A percentile compares a stretch with the other conserved stretches of the same genome.
Evolutionary conservation across 2,797 vertebrate genomes (phyloP).

Genomic region (Tauraco hartlaubi): DNA sequence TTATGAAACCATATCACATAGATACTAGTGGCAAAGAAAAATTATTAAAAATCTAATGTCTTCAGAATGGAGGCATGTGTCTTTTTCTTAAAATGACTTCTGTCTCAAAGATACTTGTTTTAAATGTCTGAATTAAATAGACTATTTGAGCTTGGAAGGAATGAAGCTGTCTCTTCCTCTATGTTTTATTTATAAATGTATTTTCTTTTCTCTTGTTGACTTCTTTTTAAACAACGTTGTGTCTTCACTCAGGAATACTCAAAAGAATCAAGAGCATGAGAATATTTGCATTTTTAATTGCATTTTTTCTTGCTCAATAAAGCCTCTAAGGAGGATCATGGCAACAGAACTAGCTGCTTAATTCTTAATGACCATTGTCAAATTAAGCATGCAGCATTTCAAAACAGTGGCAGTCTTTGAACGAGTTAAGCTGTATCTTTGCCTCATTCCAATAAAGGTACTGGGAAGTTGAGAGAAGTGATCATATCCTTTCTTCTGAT

Average conservation of each 20-base stretch:
- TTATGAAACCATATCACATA: neutral
- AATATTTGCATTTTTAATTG: constrained; percentile 39
- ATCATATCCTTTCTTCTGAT: neutral
- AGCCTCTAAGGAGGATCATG: neutral
- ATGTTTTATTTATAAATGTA: neutral
- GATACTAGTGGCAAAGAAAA: neutral
- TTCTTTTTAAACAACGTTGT: neutral
- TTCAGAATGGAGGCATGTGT: neutral
- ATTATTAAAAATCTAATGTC: neutral
- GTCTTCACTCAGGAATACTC: neutral
- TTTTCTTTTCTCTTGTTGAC: neutral
- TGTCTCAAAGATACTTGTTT: neutral
- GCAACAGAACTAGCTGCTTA: neutral
- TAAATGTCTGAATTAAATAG: neutral
- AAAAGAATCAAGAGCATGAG: neutral
- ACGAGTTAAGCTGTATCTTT: neutral
- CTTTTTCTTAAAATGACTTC: neutral
- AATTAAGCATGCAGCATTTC: neutral
- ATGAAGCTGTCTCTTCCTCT: neutral
- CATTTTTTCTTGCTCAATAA: neutral
- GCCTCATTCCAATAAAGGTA: neutral
- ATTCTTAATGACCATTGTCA: constrained; percentile 15
- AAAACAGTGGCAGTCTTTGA: neutral
- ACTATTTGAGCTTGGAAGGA: neutral
- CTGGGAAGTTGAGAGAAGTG: neutral